These are phyloP conservation scores for Ceratosolen fusciceps DNA, from an alignment of 1,140 invertebrate species.

Conservation along the genomic window DNA sequence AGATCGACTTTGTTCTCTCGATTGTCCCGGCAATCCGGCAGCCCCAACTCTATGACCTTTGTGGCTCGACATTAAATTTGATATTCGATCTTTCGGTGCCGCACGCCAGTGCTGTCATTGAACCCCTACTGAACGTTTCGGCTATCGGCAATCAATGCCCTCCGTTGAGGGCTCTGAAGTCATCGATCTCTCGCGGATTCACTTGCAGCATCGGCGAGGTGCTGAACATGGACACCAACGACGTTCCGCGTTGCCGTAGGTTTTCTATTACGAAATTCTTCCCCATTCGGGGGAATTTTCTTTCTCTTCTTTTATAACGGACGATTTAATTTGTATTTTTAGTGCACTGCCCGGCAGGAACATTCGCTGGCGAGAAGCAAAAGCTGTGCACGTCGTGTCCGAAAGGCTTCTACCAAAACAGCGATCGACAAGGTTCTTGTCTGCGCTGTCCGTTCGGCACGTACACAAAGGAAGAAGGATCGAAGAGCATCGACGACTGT, in stretches of 20 bases:
- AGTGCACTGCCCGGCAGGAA: conserved; percentile 96
- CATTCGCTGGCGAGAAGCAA: conserved; percentile 89
- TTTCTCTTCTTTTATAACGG: too few species aligned
- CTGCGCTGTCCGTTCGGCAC: conserved; percentile 91
- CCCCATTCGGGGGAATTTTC: too few species aligned
- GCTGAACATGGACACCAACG: conserved; percentile 90
- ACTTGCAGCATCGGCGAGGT: conserved; percentile 94
- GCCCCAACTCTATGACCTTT: conserved; percentile 92
- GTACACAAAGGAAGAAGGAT: conserved; percentile 93
- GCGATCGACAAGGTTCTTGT: conserved; percentile 88
- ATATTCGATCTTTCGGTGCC: conserved; percentile 96
- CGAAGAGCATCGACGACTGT: conserved; percentile 86
- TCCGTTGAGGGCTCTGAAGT: conserved; percentile 86
- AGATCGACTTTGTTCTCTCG: conserved; percentile 89
- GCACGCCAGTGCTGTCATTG: conserved; percentile 91
- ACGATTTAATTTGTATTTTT: conserved; percentile 51
- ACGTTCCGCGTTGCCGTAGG: conserved; percentile 93
- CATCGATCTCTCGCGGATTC: conserved; percentile 89
- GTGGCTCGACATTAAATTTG: conserved; percentile 91
- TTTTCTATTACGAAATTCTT: conserved; percentile 62
- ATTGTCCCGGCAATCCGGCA: conserved; percentile 89
- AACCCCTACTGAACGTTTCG: conserved; percentile 89
- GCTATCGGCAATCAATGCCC: conserved; percentile 93
- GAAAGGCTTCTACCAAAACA: conserved; percentile 92
- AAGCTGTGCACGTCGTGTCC: conserved; percentile 91